These are phyloP conservation scores for Drosophila seclusa DNA, from an alignment of 2,888 invertebrate species.

Conservation along the genomic window DNA sequence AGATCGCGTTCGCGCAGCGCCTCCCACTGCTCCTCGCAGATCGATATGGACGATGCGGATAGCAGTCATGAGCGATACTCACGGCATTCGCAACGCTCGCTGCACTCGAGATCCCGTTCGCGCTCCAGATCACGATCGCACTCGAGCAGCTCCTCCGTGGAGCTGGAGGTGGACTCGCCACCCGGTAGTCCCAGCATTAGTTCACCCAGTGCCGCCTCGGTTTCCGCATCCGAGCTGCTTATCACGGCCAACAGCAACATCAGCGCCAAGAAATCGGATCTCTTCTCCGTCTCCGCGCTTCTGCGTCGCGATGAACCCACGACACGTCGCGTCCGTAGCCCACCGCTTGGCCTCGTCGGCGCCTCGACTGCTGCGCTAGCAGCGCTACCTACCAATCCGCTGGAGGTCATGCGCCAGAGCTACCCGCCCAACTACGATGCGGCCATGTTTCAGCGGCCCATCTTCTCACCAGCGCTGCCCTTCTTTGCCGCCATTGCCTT, in stretches of 20 bases:
- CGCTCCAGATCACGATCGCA: slow-evolving; percentile 76
- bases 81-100: slow-evolving; percentile 67
- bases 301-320: slow-evolving; percentile 90
- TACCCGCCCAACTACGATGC: slow-evolving; percentile 84
- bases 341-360: slow-evolving; percentile 51
- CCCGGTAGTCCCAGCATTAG: slow-evolving; percentile 84
- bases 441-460: slow-evolving; percentile 83
- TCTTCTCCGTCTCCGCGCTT: slow-evolving; percentile 93
- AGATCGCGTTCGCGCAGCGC: slow-evolving; percentile 80
- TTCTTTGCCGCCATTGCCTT: slow-evolving; percentile 85
- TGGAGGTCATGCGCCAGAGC: slow-evolving; percentile 86
- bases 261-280: slow-evolving; percentile 89
- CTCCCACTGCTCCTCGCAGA: slow-evolving; percentile 76
- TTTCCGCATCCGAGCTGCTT: slow-evolving; percentile 80
- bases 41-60: slow-evolving; percentile 81
- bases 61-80: slow-evolving; percentile 64
- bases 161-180: slow-evolving; percentile 91
- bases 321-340: slow-evolving; percentile 52
- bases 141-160: slow-evolving; percentile 87
- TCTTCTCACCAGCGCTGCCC: slow-evolving; percentile 84
- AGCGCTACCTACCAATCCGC: slow-evolving; percentile 63
- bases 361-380: slow-evolving; percentile 45
- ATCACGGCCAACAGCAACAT: slow-evolving; percentile 84
- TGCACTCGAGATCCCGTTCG: slow-evolving; percentile 72
- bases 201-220: slow-evolving; percentile 75